Conservation (phyloP, 2,888 invertebrate species). For the Mellilla xanthometata region DNA sequence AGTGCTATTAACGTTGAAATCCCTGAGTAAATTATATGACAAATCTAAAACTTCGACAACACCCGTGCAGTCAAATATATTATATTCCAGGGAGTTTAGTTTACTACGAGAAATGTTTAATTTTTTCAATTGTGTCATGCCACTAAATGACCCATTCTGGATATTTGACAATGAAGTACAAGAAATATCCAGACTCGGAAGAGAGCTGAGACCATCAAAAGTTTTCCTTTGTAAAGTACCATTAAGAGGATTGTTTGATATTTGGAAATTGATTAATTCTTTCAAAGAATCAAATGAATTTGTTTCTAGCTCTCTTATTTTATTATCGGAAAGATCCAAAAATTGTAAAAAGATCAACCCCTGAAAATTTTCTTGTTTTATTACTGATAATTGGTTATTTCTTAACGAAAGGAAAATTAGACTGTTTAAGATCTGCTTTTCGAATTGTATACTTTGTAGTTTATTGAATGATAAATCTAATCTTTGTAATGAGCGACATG, state of each 20-base stretch:
- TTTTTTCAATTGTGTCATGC: conserved; percentile 48
- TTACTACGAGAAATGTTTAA: conserved; percentile 56
- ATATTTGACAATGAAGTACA: conserved; percentile 43
- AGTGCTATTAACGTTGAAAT: conserved; percentile 51
- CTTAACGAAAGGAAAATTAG: conserved; percentile 43
- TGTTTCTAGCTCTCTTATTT: conserved; percentile 46
- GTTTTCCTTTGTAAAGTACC: conserved; percentile 46
- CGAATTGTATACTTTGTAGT: conserved; percentile 49
- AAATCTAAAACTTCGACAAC: conserved; percentile 53
- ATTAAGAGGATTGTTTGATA: conserved; percentile 53
- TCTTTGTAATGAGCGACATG: conserved; percentile 36
- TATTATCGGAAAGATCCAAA: conserved; percentile 60
- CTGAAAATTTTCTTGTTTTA: conserved; percentile 44
- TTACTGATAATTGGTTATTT: conserved; percentile 48
- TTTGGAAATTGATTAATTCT: conserved; percentile 48
- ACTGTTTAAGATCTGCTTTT: conserved; percentile 45
- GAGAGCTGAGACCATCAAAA: conserved; percentile 50
- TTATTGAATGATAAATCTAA: conserved; percentile 59
- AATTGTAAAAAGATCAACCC: conserved; percentile 42
- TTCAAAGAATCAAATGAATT: conserved; percentile 47
- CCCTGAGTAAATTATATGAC: conserved; percentile 50
- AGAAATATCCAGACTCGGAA: conserved; percentile 59
- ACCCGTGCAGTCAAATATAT: conserved; percentile 49
- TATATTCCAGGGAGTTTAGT: conserved; percentile 48
- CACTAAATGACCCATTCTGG: conserved; percentile 54